These are phyloP conservation scores for Hipposideros armiger DNA, from an alignment of 2,113 vertebrate species.

Conservation along the genomic window DNA sequence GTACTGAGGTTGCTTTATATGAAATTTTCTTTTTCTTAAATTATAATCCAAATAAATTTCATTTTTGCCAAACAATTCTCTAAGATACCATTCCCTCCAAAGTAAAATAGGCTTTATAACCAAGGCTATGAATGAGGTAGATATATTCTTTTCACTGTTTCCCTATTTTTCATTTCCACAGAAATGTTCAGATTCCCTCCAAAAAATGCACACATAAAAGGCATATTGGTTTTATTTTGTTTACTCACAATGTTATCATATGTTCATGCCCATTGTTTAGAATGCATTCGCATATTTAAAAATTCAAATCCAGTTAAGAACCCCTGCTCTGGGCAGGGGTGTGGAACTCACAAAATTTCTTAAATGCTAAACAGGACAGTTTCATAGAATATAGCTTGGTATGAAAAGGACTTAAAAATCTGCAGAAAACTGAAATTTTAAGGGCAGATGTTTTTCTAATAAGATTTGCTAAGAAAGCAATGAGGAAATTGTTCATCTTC, in stretches of 20 bases:
- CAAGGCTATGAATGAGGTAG: neutral
- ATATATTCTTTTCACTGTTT: neutral
- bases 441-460: conserved; percentile 35
- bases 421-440: conserved; percentile 38
- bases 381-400: neutral
- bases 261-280: neutral
- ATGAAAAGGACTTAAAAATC: conserved; percentile 46
- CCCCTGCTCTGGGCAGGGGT: neutral
- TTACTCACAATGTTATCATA: neutral
- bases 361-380: neutral
- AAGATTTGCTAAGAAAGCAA: conserved; percentile 20
- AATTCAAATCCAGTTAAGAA: conserved; percentile 22
- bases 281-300: neutral
- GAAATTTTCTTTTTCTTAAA: conserved; percentile 6
- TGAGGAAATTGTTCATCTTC: conserved; percentile 39
- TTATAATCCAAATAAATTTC: neutral
- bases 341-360: neutral
- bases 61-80: neutral
- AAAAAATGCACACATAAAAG: neutral
- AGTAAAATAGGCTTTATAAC: neutral
- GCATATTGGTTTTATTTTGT: neutral
- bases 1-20: neutral
- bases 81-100: neutral
- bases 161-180: neutral
- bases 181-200: neutral